Evolutionary conservation across 2,113 vertebrate species (phyloP).

Genomic region (Syrrhaptes paradoxus): DNA sequence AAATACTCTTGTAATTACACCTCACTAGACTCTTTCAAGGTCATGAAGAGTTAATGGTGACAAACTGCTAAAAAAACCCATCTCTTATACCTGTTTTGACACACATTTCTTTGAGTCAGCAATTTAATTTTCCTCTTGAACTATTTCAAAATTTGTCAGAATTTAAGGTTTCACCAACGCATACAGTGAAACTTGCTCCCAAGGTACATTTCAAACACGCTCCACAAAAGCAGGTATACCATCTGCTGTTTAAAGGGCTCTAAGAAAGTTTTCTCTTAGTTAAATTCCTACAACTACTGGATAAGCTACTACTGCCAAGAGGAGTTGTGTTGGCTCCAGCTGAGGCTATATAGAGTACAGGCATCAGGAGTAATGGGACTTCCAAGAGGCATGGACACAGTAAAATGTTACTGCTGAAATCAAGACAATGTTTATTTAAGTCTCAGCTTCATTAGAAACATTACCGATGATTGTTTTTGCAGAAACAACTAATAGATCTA

Average conservation of each 20-base stretch:
- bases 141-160: background rate
- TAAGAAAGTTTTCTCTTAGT: background rate
- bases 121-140: background rate
- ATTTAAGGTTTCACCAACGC: background rate
- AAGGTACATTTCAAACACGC: background rate
- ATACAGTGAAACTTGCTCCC: background rate
- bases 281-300: background rate
- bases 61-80: background rate
- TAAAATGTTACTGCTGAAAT: background rate
- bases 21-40: background rate
- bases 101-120: accelerated
- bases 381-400: background rate
- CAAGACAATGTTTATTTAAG: background rate
- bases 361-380: background rate
- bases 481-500: background rate
- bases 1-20: background rate
- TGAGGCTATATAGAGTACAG: background rate
- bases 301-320: background rate
- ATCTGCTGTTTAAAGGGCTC: conserved; percentile 4
- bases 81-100: background rate
- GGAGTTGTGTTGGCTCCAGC: background rate
- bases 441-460: background rate
- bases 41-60: background rate
- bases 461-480: background rate
- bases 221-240: background rate